Evolutionary conservation across 2,797 vertebrate genomes (phyloP).

Genomic region (Adelosebastes latens): DNA sequence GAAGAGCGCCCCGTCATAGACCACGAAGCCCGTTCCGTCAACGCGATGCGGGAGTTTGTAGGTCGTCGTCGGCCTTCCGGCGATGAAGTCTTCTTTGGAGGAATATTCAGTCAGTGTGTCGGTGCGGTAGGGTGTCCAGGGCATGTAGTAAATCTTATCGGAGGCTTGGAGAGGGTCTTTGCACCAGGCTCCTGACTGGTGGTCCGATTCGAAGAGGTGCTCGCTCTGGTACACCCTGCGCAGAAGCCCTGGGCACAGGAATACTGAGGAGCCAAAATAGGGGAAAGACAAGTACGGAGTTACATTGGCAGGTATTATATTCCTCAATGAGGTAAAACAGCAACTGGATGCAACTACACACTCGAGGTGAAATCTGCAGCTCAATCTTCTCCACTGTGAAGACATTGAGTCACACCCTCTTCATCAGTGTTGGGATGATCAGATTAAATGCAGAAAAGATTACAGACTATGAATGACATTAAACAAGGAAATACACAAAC

Average conservation of each 20-base stretch:
- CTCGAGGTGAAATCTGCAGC: not conserved
- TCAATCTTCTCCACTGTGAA: not conserved
- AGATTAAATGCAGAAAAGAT: slow-evolving; percentile 4
- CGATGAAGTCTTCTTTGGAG: slow-evolving; percentile 98
- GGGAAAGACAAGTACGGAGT: slow-evolving; percentile 81
- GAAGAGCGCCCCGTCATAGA: slow-evolving; percentile 97
- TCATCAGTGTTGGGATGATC: slow-evolving; percentile 1
- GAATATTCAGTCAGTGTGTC: slow-evolving; percentile 97
- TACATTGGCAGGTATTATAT: slow-evolving; percentile 80
- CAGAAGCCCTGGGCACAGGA: slow-evolving; percentile 97
- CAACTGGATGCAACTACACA: not conserved
- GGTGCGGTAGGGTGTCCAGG: slow-evolving; percentile 97
- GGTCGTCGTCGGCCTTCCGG: slow-evolving; percentile 95
- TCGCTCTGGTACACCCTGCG: slow-evolving; percentile 98
- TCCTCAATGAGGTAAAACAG: not conserved
- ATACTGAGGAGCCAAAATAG: slow-evolving; percentile 91
- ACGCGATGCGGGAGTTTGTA: slow-evolving; percentile 98
- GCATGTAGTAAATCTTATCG: slow-evolving; percentile 99
- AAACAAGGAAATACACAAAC: not conserved
- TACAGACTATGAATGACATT: not conserved
- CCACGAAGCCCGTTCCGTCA: slow-evolving; percentile 97
- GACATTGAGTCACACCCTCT: not conserved
- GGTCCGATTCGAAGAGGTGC: slow-evolving; percentile 98
- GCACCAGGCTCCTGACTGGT: slow-evolving; percentile 99
- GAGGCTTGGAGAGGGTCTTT: slow-evolving; percentile 98